These are phyloP conservation scores for Stegodyphus dumicola DNA, from an alignment of 1,140 invertebrate species.

Conservation along the genomic window DNA sequence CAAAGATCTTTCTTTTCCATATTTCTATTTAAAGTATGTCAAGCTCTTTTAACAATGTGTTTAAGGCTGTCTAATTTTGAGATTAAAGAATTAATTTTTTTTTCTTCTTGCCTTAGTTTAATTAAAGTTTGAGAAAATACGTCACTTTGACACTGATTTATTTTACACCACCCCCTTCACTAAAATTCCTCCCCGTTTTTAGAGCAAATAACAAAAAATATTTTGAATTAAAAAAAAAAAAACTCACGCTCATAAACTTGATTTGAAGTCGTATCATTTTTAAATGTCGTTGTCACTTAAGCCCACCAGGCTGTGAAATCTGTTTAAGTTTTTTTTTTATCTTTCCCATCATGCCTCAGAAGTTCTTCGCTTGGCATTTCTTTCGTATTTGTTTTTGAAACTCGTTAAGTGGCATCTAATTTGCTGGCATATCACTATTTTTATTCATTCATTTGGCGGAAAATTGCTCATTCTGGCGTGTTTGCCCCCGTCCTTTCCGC, in stretches of 20 bases:
- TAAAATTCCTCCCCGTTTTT: slow-evolving; percentile 20
- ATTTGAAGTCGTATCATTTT: slow-evolving; percentile 59
- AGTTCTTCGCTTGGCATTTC: slow-evolving; percentile 17
- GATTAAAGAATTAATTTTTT: slow-evolving; percentile 53
- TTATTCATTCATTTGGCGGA: slow-evolving; percentile 49
- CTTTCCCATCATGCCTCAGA: slow-evolving; percentile 21
- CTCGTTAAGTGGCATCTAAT: slow-evolving; percentile 54
- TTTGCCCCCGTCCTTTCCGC: neutral
- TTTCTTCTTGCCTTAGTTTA: slow-evolving; percentile 17
- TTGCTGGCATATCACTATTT: slow-evolving; percentile 54
- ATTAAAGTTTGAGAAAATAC: slow-evolving; percentile 59
- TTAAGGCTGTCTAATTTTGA: slow-evolving; percentile 48
- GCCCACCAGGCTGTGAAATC: slow-evolving; percentile 44
- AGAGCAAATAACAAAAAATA: slow-evolving; percentile 10
- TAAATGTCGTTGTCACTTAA: slow-evolving; percentile 55
- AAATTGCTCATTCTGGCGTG: slow-evolving; percentile 54
- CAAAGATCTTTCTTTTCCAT: neutral
- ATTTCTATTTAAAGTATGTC: slow-evolving; percentile 37
- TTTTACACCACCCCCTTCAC: slow-evolving; percentile 19
- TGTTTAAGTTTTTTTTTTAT: slow-evolving; percentile 32
- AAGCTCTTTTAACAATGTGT: slow-evolving; percentile 54
- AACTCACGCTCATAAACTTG: slow-evolving; percentile 53
- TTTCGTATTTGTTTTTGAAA: slow-evolving; percentile 47
- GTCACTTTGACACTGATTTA: slow-evolving; percentile 58
- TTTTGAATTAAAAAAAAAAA: slow-evolving; percentile 20